Percentiles rank a stretch among this genome's conserved stretches.
Conservation (phyloP, 2,797 vertebrate genomes). For the Lacerta agilis region DNA sequence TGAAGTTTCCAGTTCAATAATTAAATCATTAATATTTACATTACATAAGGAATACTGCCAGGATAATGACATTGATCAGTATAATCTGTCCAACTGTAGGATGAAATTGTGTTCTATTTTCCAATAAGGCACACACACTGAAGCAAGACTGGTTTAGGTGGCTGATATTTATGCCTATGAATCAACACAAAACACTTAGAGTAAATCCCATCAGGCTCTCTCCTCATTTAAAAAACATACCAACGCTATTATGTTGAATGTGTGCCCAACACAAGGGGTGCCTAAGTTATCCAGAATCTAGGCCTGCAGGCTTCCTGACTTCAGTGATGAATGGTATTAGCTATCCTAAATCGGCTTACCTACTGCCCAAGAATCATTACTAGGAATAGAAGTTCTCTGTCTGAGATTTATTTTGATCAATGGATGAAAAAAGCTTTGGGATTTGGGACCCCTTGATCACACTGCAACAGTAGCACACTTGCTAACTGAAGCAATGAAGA, state of each 20-base stretch:
- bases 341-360: conserved; percentile 38
- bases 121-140: not conserved
- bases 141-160: not conserved
- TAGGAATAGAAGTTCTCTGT: conserved; percentile 10
- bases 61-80: not conserved
- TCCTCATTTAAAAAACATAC: conserved; percentile 10
- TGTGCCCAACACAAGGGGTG: conserved; percentile 31
- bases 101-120: not conserved
- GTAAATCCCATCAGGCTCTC: conserved; percentile 53
- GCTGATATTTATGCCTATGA: not conserved
- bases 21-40: not conserved
- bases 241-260: conserved; percentile 18
- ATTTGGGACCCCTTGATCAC: conserved; percentile 23
- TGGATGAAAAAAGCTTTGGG: conserved; percentile 22
- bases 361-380: conserved; percentile 25
- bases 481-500: not conserved
- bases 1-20: not conserved
- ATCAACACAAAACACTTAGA: conserved; percentile 27
- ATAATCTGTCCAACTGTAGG: not conserved
- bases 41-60: not conserved
- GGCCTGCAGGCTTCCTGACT: conserved; percentile 13
- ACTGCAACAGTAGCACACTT: not conserved
- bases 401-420: conserved; percentile 44
- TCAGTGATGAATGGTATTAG: conserved; percentile 12
- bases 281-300: conserved; percentile 2